Evolutionary conservation across 2,797 vertebrate genomes (phyloP), one percentile per base, ranked within the genome.

Genomic region (Siniperca obscura): DNA sequence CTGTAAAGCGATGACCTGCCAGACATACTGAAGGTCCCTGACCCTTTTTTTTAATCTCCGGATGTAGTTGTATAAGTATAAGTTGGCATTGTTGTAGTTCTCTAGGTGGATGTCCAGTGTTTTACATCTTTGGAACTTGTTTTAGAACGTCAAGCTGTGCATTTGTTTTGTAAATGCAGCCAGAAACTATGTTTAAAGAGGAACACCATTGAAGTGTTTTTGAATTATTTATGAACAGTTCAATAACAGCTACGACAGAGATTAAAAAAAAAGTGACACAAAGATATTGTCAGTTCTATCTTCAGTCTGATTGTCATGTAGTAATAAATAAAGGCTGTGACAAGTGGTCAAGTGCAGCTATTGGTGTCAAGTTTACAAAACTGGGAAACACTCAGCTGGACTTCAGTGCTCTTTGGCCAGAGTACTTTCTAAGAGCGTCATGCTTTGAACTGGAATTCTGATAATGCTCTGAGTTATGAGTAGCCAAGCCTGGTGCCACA

Each of bases 401-500:
- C 61, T 38, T 44, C 13, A 14, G 0, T 22, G 14, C 44, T 62
- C 44, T 56, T 5, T 60, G 48, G 50, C 60, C n/a, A 7, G 61
- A 74, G 17, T 25, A 0, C 52, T 57, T 56, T 81, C 56, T 21
- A 1, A 68, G 17, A 64, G 25, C 4, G 7, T 14, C 46, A 59
- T 7, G 36, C 78, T 76, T 69, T 66, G 60, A 79, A 70, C 44
- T 76, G 62, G 72, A 38, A 22, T 70, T 79, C 46, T 67, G 78
- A 84, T 84, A 84, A 83, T 65, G 40, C 78, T 66, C 77, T 85
- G 81, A 88, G 73, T 88, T 76, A 3, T 65, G 74, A 74, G 81
- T 77, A 48, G 82, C 64, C 17, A 7, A 61, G 81, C 21, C 62
- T 42, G 64, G 16, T 60, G 76, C 81, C 72, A 64, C 73, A 40